Percentiles rank a stretch among this genome's conserved stretches.
Conservation (phyloP, 2,113 vertebrate genomes). For the Bubalus kerabau region DNA sequence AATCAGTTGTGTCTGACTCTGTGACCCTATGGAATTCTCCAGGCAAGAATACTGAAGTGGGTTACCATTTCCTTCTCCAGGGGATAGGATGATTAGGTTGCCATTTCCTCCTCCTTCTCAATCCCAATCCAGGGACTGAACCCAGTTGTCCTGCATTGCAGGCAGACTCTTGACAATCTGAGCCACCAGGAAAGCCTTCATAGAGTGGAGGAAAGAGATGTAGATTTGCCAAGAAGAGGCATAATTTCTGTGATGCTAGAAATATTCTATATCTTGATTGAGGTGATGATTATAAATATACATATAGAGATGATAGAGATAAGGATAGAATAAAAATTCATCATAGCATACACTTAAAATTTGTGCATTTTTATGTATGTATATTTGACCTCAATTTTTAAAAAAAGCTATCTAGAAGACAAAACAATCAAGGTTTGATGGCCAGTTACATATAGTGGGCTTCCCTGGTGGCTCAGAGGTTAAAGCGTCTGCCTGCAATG, state of each 20-base stretch:
- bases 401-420: neutral
- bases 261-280: neutral
- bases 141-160: neutral
- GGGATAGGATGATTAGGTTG: neutral
- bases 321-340: neutral
- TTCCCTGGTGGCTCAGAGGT: too few relatives aligned
- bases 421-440: neutral
- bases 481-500: too few relatives aligned
- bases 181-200: neutral
- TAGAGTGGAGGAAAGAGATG: neutral
- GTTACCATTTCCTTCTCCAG: neutral
- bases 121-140: neutral
- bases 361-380: neutral
- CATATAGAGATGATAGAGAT: neutral
- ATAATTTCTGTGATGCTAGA: neutral
- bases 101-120: neutral
- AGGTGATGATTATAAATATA: neutral
- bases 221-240: neutral
- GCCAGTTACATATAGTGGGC: neutral
- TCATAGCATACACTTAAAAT: neutral
- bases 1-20: neutral
- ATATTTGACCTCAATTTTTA: neutral
- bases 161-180: neutral
- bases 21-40: neutral
- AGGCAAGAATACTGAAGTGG: neutral